A percentile compares a stretch with the other conserved stretches of the same genome.
Evolutionary conservation across 2,888 invertebrate species (phyloP).

Genomic region (Elysia crispata): DNA sequence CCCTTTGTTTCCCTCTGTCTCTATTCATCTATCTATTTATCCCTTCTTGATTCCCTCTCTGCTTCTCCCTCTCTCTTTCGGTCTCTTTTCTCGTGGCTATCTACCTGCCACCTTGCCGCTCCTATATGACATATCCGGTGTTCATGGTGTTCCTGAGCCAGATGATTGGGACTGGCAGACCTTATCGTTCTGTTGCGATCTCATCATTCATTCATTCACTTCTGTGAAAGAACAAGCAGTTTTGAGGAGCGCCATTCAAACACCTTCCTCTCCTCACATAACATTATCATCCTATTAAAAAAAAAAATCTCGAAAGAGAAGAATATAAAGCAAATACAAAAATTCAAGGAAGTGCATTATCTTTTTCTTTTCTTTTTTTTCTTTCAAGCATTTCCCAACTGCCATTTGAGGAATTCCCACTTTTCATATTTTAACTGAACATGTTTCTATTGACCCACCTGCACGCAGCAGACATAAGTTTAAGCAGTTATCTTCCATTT

Average conservation of each 20-base stretch:
- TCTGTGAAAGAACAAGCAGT: too few species aligned
- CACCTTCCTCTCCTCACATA: background rate
- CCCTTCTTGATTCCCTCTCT: background rate
- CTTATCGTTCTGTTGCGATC: background rate
- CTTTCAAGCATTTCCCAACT: too few species aligned
- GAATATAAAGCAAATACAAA: too few species aligned
- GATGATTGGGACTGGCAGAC: background rate
- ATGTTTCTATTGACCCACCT: too few species aligned
- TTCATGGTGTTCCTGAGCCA: background rate
- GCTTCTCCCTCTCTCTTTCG: background rate
- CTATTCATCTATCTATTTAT: background rate
- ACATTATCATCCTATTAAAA: background rate
- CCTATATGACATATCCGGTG: background rate
- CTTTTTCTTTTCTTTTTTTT: too few species aligned
- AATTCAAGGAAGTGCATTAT: too few species aligned
- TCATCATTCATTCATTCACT: background rate
- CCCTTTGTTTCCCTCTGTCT: background rate
- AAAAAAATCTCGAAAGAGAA: too few species aligned
- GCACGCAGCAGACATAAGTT: too few species aligned
- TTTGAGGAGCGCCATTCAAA: background rate
- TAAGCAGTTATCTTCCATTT: too few species aligned
- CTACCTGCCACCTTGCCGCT: background rate
- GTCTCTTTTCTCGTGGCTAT: background rate
- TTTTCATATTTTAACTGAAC: too few species aligned
- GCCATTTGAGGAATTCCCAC: too few species aligned